Evolutionary conservation across 1,140 invertebrate species (phyloP).

Genomic region (Magallana ariakensis): DNA sequence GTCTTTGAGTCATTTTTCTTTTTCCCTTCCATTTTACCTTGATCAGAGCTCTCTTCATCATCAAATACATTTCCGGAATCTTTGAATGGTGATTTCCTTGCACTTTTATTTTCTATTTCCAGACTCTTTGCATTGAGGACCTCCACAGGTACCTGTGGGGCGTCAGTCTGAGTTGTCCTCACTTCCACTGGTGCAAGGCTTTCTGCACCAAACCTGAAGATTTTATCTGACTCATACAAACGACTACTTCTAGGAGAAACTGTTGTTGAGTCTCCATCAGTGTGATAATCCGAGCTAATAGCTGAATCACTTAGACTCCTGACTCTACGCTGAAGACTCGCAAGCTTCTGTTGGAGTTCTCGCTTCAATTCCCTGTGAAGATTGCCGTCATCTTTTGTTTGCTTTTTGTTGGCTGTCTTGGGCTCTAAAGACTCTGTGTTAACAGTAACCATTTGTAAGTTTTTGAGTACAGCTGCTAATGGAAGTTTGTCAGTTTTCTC

Average conservation of each 20-base stretch:
- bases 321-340: constrained; percentile 61
- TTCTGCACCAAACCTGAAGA: constrained; percentile 34
- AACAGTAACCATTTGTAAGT: constrained; percentile 61
- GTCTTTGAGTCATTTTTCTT: constrained; percentile 1
- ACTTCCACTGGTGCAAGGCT: constrained; percentile 38
- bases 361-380: constrained; percentile 60
- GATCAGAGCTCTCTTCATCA: constrained; percentile 51
- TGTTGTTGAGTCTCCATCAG: constrained; percentile 71
- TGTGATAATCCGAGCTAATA: constrained; percentile 76
- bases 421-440: constrained; percentile 57
- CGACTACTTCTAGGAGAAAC: constrained; percentile 66
- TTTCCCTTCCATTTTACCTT: background rate
- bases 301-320: constrained; percentile 75
- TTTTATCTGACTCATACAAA: constrained; percentile 61
- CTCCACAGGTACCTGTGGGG: constrained; percentile 27
- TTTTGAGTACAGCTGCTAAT: background rate
- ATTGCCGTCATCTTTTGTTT: constrained; percentile 45
- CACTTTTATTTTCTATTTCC: constrained; percentile 58
- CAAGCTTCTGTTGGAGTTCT: constrained; percentile 68
- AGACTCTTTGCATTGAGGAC: constrained; percentile 43
- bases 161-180: constrained; percentile 44
- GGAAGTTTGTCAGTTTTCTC: background rate
- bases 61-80: constrained; percentile 74
- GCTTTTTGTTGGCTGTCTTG: background rate
- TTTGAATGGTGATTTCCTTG: constrained; percentile 60